A percentile compares a stretch with the other conserved stretches of the same genome.
These are phyloP conservation scores for Mormyrus iriodes DNA, from an alignment of 2,113 vertebrate genomes.

Conservation along the genomic window DNA sequence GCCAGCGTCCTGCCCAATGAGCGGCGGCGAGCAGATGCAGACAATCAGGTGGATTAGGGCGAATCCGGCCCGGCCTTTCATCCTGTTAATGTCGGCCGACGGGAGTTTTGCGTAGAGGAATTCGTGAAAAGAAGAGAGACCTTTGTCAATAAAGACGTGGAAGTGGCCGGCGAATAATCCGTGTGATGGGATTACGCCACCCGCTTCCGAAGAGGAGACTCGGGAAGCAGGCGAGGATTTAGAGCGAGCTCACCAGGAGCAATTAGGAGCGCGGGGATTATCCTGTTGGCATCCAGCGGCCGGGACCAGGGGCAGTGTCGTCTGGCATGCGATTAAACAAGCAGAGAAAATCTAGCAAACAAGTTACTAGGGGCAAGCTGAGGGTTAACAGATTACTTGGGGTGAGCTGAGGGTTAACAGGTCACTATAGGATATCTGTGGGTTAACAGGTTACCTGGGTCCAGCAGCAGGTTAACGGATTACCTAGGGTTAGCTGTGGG, in stretches of 20 bases:
- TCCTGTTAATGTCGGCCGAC: slow-evolving; percentile 10
- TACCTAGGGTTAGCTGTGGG: not conserved
- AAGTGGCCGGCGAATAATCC: slow-evolving; percentile 10
- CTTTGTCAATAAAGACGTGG: not conserved
- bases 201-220: not conserved
- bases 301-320: not conserved
- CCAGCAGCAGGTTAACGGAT: not conserved
- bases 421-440: too few relatives aligned
- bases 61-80: slow-evolving; percentile 6
- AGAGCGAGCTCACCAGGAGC: not conserved
- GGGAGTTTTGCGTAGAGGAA: not conserved
- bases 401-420: not conserved
- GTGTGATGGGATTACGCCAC: slow-evolving; percentile 10
- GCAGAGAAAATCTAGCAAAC: not conserved
- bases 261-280: slow-evolving; percentile 13
- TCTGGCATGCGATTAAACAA: not conserved
- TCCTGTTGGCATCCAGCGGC: not conserved
- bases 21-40: not conserved
- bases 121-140: not conserved
- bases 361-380: not conserved
- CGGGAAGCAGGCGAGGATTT: not conserved
- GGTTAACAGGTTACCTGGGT: not conserved
- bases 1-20: not conserved
- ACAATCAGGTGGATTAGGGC: slow-evolving; percentile 21
- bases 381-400: not conserved